Percentiles rank a stretch among this genome's conserved stretches.
Evolutionary conservation across 2,113 vertebrate species (phyloP).

Genomic region (Capreolus pygargus): DNA sequence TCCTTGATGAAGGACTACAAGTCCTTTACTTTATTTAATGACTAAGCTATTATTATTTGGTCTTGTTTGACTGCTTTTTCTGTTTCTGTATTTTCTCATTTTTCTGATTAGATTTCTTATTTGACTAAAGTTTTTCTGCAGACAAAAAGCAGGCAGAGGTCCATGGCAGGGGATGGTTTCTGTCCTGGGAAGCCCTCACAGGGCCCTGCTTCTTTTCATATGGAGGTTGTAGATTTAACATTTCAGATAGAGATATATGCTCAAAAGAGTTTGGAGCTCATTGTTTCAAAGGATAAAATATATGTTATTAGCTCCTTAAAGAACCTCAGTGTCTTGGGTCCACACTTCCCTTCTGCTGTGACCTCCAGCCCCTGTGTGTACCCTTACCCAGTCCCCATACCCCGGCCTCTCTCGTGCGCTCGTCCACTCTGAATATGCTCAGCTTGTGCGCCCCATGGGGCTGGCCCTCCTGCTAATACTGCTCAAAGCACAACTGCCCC

Average conservation of each 20-base stretch:
- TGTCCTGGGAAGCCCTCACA: background rate
- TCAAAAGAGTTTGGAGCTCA: background rate
- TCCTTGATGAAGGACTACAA: background rate
- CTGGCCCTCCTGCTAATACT: background rate
- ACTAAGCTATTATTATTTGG: background rate
- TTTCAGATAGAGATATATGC: background rate
- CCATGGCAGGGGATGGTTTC: background rate
- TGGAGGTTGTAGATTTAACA: background rate
- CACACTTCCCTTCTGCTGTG: background rate
- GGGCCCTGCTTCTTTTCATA: background rate
- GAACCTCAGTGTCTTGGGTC: background rate
- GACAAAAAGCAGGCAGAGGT: background rate
- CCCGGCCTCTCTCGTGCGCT: background rate
- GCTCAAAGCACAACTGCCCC: background rate
- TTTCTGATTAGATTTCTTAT: background rate
- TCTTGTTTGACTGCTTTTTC: background rate
- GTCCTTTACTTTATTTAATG: background rate
- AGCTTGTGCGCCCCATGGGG: background rate
- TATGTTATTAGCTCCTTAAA: background rate
- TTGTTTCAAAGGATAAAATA: slow-evolving; percentile 16
- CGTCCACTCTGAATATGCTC: background rate
- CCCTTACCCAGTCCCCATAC: too few relatives aligned
- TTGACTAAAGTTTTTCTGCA: background rate
- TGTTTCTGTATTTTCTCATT: background rate
- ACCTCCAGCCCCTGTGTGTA: background rate